Conservation (phyloP, 1,140 invertebrate species). For the Plodia interpunctella region DNA sequence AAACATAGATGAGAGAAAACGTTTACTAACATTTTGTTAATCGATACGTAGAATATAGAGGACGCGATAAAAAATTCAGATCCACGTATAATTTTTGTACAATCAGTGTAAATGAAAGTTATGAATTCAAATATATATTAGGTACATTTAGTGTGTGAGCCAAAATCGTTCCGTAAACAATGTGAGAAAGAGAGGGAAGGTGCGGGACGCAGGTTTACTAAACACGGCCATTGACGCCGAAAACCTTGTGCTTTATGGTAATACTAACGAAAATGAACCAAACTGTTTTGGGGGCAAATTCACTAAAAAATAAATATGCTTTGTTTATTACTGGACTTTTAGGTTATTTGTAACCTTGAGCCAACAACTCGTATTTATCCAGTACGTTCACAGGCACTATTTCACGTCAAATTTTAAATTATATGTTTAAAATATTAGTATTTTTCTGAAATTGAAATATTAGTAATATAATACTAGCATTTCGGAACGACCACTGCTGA, state of each 20-base stretch:
- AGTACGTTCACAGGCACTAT: too few species aligned
- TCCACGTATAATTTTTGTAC: not conserved
- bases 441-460: too few species aligned
- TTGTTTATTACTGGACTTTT: too few species aligned
- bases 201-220: constrained; percentile 26
- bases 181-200: constrained; percentile 18
- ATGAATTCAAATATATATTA: not conserved
- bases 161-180: constrained; percentile 18
- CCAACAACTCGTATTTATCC: too few species aligned
- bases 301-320: too few species aligned
- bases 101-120: not conserved
- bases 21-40: not conserved
- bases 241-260: too few species aligned
- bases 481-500: too few species aligned
- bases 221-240: constrained; percentile 19
- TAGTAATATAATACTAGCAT: too few species aligned
- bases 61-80: not conserved
- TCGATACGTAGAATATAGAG: not conserved
- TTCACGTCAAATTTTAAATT: too few species aligned
- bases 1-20: not conserved
- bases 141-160: constrained; percentile 14
- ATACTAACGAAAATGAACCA: too few species aligned
- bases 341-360: too few species aligned
- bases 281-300: not conserved
- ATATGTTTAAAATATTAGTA: too few species aligned